Base-by-base conservation (phyloP, 2,113 vertebrate genomes). In the Hydrochoerus hydrochaeris region DNA sequence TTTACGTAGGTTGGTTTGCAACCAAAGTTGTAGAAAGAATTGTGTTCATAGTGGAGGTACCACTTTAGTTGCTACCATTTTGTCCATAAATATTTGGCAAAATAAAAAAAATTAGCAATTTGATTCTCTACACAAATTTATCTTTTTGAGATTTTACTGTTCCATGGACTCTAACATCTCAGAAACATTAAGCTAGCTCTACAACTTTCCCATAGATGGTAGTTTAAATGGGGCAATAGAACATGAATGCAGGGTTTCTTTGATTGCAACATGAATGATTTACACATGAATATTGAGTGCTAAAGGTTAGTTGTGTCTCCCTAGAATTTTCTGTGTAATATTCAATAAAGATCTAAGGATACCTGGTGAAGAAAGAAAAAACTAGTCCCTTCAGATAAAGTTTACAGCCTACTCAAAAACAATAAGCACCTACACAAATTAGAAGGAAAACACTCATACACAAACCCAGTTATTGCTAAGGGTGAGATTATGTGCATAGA, bases 91-190 rank as follows among this genome's bases (percentile, higher is more conserved):
- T 49, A 67, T 52, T 0, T 87, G 44, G 24, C 3, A 63, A 95
- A 96, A 32, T 52, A 52, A 19, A 78, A 94, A 92, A 88, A 60
- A 52, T 84, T n/a, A 71, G 5, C 8, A 71, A 80, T 62, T 91
- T 13, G 35, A 60, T 78, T 63, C 14, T 62, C 65, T 46, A 12
- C 49, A 30, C 22, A 26, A 77, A 91, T 82, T 41, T 49, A 78
- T 41, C 7, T 44, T 86, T 63, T 82, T 86, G 65, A 85, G 58
- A 94, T 77, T 89, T 41, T 62, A 10, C 4, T 94, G 32, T 35
- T 46, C 12, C 41, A 57, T 69, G 44, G 24, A 52, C 60, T 91
- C 30, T 32, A 80, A 69, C 38, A 52, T 88, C 41, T 54, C 49
- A 13, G 49, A 73, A 20, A 41, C 65, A 67, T 28, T 67, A 58